Conservation (phyloP, 2,113 vertebrate species). For the Phyllostomus hastatus region DNA sequence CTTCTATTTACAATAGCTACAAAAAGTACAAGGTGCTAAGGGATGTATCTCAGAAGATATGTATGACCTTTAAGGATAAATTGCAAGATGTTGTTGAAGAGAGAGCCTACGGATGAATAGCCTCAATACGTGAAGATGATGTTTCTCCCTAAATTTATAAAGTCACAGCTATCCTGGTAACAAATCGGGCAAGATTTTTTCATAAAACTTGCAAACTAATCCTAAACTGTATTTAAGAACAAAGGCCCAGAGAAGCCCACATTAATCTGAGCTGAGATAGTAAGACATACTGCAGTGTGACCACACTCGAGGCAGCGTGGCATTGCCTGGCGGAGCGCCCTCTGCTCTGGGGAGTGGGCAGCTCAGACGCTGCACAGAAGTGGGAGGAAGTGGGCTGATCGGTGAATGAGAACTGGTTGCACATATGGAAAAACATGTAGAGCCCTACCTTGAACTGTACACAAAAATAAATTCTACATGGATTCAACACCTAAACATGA, state of each 20-base stretch:
- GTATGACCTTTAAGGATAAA: not conserved
- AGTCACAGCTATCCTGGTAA: not conserved
- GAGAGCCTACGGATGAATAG: not conserved
- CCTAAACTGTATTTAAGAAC: not conserved
- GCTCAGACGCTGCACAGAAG: accelerated
- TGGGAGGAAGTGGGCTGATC: accelerated
- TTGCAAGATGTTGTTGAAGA: not conserved
- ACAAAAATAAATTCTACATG: not conserved
- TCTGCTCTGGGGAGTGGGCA: too few species aligned
- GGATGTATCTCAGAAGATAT: not conserved
- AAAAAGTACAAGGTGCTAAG: not conserved
- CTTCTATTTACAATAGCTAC: not conserved
- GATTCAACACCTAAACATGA: not conserved
- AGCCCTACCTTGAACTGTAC: not conserved
- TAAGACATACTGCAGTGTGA: not conserved
- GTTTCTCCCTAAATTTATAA: not conserved
- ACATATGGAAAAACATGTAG: not conserved
- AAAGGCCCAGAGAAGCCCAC: not conserved
- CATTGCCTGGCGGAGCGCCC: not conserved
- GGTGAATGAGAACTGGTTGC: not conserved
- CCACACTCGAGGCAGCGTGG: accelerated
- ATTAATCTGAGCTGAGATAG: not conserved
- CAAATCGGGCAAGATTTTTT: not conserved
- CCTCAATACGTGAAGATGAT: not conserved
- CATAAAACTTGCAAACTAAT: not conserved